Evolutionary conservation across 1,140 invertebrate species (phyloP).

Genomic region (Chironomus tepperi): DNA sequence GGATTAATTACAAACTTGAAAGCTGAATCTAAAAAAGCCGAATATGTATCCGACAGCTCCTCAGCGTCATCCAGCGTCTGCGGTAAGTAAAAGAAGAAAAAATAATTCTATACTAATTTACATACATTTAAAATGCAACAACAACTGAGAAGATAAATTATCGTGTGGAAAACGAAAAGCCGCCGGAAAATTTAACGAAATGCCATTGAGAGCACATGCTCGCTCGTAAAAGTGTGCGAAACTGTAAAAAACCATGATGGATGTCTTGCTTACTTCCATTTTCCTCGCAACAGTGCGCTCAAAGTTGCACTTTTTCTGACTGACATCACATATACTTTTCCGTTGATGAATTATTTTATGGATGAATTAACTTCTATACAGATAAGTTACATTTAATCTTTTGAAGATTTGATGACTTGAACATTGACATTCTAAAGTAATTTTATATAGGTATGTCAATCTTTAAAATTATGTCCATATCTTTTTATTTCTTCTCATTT

Average conservation of each 20-base stretch:
- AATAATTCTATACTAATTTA: not conserved
- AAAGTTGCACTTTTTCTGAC: too few species aligned
- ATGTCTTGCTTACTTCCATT: not conserved
- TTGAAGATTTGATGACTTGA: not conserved
- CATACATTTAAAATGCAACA: not conserved
- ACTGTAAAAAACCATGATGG: constrained; percentile 15
- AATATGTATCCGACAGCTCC: constrained; percentile 19
- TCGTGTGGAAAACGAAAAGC: constrained; percentile 17
- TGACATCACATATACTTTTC: too few species aligned
- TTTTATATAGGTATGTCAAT: not conserved
- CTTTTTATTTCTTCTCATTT: not conserved
- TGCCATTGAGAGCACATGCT: not conserved
- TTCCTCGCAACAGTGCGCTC: not conserved
- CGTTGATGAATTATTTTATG: too few species aligned
- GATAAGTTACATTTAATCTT: not conserved
- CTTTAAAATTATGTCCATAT: not conserved
- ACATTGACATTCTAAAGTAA: not conserved
- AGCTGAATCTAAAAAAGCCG: constrained; percentile 19
- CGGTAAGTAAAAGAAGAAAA: not conserved
- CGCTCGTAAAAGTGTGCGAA: not conserved
- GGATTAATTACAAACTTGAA: constrained; percentile 11
- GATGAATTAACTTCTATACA: too few species aligned
- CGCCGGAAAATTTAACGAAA: constrained; percentile 13
- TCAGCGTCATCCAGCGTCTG: constrained; percentile 10
- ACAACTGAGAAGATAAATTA: constrained; percentile 14